Evolutionary conservation across 1,140 invertebrate species (phyloP), one percentile per base, ranked within the genome.

Genomic region (Solenopsis invicta): DNA sequence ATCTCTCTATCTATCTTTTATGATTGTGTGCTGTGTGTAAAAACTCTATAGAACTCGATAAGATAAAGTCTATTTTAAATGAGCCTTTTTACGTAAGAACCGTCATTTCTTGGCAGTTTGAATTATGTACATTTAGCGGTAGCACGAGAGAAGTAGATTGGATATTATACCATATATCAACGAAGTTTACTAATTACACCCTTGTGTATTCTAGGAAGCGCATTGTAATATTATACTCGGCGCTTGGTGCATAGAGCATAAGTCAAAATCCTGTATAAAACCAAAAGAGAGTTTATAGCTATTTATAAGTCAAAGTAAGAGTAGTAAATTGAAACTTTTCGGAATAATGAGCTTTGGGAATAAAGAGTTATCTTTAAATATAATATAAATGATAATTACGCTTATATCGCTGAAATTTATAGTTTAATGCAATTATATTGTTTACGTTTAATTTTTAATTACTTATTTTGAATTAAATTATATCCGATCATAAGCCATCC

Each of bases 121-220:
- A 81, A 69, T 81, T 71, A 81, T 81, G 48, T 29, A 81, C 16
- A 41, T 81, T 81, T 81, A 81, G 77, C 21, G 77, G 64, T 81
- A 71, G 48, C 50, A 81, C 21, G 34, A 71, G 77, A 81, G 48
- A 81, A 81, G 48, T 71, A 81, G 48, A 81, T 69, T 81, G 64
- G 64, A 71, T 81, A 71, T 81, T 71, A 56, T 69, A 48, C 77
- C 77, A 80, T 80, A 67, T 69, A 81, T 81, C 77, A 81, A 81
- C 48, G 34, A 81, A 81, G 77, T 81, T 81, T 81, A 81, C 64
- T 71, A 81, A 81, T 81, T 81, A 54, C 56, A 69, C 48, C 77
- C 77, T 69, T 81, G 48, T 71, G 64, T 54, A 81, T 81, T 81
- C 77, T 41, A 54, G 64, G 48, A 81, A 81, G 77, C 48, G 77